Evolutionary conservation across 2,113 vertebrate genomes (phyloP).

Genomic region (Paramisgurnus dabryanus): DNA sequence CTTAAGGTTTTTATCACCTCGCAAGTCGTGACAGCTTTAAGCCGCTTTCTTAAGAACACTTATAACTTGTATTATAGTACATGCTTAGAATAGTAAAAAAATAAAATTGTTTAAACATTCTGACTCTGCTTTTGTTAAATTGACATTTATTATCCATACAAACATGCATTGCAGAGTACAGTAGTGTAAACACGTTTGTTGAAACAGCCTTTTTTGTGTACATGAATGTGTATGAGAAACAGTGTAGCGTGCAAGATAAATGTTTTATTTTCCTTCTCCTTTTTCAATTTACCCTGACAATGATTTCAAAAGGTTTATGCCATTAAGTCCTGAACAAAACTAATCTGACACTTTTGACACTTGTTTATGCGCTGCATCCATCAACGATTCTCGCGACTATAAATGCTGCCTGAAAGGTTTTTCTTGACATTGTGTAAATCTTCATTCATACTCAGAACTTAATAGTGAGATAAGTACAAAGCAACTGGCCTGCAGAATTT

Average conservation of each 20-base stretch:
- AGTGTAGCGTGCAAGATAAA: background rate
- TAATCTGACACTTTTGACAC: conserved; percentile 47
- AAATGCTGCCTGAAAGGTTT: background rate
- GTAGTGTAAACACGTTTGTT: conserved; percentile 61
- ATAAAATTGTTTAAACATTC: no score
- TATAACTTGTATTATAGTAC: conserved; percentile 64
- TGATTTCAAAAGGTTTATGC: conserved; percentile 22
- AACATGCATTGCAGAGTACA: conserved; percentile 61
- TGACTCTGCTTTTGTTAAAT: conserved; percentile 61
- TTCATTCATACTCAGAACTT: conserved; percentile 16
- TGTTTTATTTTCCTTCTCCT: background rate
- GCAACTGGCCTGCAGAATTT: background rate
- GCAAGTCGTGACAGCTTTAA: conserved; percentile 83
- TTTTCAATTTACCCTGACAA: conserved; percentile 47
- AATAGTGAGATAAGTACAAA: conserved; percentile 5
- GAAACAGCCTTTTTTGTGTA: conserved; percentile 35
- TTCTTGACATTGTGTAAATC: background rate
- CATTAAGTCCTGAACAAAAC: conserved; percentile 33
- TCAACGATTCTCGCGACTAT: background rate
- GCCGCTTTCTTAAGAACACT: conserved; percentile 70
- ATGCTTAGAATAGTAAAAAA: conserved; percentile 60
- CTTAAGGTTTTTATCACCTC: conserved; percentile 83
- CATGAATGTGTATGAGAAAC: background rate
- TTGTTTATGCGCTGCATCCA: background rate
- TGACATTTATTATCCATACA: conserved; percentile 63